Evolutionary conservation across 2,113 vertebrate species (phyloP).

Genomic region (Macrotus californicus): DNA sequence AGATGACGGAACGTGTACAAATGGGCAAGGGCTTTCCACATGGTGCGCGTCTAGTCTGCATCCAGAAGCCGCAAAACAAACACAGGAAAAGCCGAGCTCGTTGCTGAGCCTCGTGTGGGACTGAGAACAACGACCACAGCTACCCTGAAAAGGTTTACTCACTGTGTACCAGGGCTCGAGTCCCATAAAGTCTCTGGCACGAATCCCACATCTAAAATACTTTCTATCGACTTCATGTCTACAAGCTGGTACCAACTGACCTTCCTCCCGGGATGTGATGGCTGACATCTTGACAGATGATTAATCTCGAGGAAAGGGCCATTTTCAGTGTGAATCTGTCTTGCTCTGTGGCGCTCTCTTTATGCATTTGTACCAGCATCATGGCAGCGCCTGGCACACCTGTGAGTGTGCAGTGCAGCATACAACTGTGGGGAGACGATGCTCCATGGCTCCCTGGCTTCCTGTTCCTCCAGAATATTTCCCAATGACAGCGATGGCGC

Average conservation of each 20-base stretch:
- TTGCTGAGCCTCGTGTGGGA: background rate
- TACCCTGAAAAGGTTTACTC: background rate
- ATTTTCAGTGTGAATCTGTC: background rate
- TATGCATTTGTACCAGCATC: background rate
- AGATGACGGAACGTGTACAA: too few relatives aligned
- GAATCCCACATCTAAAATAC: background rate
- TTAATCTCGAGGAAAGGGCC: background rate
- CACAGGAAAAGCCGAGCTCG: background rate
- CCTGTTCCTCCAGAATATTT: background rate
- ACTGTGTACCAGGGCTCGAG: background rate
- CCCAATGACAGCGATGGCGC: background rate
- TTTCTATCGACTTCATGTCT: background rate
- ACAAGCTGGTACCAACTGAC: background rate
- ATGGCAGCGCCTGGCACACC: background rate
- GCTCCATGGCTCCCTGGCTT: background rate
- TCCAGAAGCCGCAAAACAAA: background rate
- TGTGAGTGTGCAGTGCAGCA: background rate
- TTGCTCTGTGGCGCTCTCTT: background rate
- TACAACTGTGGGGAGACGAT: background rate
- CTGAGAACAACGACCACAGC: background rate
- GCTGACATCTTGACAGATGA: background rate
- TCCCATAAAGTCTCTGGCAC: background rate
- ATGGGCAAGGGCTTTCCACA: background rate
- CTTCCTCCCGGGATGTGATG: background rate
- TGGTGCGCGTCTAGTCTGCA: background rate